A percentile compares a stretch with the other conserved stretches of the same genome.
Conservation (phyloP, 2,797 vertebrate species). For the Sternotherus odoratus region DNA sequence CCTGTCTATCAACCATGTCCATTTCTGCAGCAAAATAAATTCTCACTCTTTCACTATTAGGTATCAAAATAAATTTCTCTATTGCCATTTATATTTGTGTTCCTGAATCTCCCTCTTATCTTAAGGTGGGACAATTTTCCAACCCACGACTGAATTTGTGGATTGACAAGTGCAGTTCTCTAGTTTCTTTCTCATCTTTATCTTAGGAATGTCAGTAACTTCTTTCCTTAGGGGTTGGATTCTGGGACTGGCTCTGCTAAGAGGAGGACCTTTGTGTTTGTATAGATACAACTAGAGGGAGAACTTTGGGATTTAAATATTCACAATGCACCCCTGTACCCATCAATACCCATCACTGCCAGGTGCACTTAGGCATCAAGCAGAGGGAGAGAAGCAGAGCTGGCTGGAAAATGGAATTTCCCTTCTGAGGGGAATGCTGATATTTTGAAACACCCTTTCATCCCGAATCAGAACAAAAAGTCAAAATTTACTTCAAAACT, state of each 20-base stretch:
- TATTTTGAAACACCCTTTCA: not conserved
- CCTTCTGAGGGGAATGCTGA: not conserved
- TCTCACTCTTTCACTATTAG: not conserved
- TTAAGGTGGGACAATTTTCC: slow-evolving; percentile 19
- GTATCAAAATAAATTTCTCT: slow-evolving; percentile 1
- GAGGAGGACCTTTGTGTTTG: not conserved
- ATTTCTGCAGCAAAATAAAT: slow-evolving; percentile 21
- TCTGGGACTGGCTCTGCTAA: not conserved
- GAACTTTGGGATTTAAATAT: not conserved
- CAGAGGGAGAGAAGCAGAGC: not conserved
- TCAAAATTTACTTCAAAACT: not conserved
- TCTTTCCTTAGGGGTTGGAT: slow-evolving; percentile 10
- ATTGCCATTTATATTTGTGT: not conserved
- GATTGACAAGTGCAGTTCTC: slow-evolving; percentile 26
- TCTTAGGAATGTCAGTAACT: slow-evolving; percentile 26
- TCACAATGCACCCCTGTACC: not conserved
- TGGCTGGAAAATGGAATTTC: not conserved
- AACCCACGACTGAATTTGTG: not conserved
- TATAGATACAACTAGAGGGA: not conserved
- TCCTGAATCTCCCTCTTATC: slow-evolving; percentile 11
- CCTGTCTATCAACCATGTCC: slow-evolving; percentile 24
- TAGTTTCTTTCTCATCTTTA: not conserved
- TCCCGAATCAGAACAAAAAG: not conserved
- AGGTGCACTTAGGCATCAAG: not conserved
- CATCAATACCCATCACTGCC: not conserved